Percentiles rank a stretch among this genome's conserved stretches.
phyloP scores from a whole-genome alignment of 2,888 invertebrate genomes.

The Doris montereyensis region DNA sequence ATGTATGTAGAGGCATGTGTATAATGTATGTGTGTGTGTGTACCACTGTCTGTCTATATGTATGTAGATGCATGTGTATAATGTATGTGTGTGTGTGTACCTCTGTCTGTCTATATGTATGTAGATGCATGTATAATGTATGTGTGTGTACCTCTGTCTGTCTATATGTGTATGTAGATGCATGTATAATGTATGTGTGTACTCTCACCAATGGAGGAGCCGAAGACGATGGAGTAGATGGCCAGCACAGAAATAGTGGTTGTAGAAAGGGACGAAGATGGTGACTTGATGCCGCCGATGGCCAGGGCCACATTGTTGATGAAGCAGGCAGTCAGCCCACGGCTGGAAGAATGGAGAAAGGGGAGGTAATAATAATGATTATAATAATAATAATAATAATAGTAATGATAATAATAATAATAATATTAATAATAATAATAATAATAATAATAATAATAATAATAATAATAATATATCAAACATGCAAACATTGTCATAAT shows the following conservation, averaged over 20 bases:
- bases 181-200: too few species aligned
- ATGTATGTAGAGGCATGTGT: too few species aligned
- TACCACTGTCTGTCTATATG: too few species aligned
- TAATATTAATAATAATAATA: conserved; percentile 4
- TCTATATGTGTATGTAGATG: too few species aligned
- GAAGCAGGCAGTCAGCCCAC: conserved; percentile 88
- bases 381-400: conserved; percentile 26
- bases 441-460: not conserved
- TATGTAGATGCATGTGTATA: too few species aligned
- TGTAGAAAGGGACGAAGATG: conserved; percentile 82
- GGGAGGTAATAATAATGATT: not conserved
- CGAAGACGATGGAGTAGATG: conserved; percentile 88
- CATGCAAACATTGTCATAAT: too few species aligned
- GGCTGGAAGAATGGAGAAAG: conserved; percentile 74
- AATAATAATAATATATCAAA: not conserved
- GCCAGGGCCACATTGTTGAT: conserved; percentile 92
- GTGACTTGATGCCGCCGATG: conserved; percentile 89
- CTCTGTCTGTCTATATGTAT: too few species aligned
- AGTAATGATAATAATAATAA: conserved; percentile 25
- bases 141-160: too few species aligned
- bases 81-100: too few species aligned
- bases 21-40: too few species aligned
- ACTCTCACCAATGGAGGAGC: conserved; percentile 88
- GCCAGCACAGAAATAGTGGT: conserved; percentile 81
- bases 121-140: too few species aligned